A percentile compares a stretch with the other conserved stretches of the same genome.
Conservation (phyloP, 2,888 invertebrate genomes). For the Chelonus formosanus region DNA sequence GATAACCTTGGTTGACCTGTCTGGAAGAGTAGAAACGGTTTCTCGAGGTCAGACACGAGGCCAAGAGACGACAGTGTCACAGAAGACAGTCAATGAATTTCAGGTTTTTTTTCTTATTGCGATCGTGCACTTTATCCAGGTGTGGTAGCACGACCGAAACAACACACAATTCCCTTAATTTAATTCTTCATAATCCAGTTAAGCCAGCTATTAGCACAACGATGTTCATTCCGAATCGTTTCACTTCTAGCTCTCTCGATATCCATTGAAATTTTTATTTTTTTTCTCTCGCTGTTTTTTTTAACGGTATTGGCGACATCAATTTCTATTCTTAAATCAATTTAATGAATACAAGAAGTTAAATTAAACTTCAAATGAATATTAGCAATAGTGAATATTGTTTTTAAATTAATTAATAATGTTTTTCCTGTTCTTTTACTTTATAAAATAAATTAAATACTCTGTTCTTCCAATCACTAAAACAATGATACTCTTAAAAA, state of each 20-base stretch:
- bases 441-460: no score
- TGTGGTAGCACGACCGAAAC: conserved; percentile 42
- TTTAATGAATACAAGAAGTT: not conserved
- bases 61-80: conserved; percentile 29
- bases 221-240: conserved; percentile 38
- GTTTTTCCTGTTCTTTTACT: no score
- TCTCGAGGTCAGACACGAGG: conserved; percentile 34
- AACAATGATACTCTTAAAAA: no score
- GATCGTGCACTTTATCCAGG: conserved; percentile 3
- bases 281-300: conserved; percentile 16
- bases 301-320: conserved; percentile 2
- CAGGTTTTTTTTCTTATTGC: conserved; percentile 9
- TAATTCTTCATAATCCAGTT: conserved; percentile 58
- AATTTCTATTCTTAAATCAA: conserved; percentile 18
- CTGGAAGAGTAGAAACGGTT: conserved; percentile 25
- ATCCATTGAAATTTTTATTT: conserved; percentile 11
- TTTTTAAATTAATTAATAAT: no score
- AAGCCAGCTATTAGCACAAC: conserved; percentile 55
- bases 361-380: no score
- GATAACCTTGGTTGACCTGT: conserved; percentile 35
- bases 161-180: conserved; percentile 55
- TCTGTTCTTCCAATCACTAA: no score
- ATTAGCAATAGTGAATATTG: no score
- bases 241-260: conserved; percentile 28
- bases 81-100: conserved; percentile 17